Evolutionary conservation across 2,888 invertebrate species (phyloP), one percentile per base, ranked within the genome.

Genomic region (Byasa hedistus): DNA sequence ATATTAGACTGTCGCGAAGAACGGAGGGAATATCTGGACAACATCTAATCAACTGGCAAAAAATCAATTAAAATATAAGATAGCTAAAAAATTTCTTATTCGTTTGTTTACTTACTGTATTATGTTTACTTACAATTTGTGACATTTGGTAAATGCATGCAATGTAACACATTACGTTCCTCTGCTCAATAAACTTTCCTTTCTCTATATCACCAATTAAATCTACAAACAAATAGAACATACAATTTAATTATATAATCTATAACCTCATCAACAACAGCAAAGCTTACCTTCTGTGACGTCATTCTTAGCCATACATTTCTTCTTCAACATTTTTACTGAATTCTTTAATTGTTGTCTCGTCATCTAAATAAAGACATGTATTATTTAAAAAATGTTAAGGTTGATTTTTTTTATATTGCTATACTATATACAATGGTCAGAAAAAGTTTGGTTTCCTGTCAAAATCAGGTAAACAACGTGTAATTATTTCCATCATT

Each of bases 341-440:
- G 94, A 91, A 57, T 94, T 92, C 74, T 92, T 92, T 80, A 95
- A 77, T 78, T 95, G 95, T 23, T 93, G 93, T 70, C 84, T 82
- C 17, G 87, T 77, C 85, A 91, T 83, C 91, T 90, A 74, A 17
- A 78, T 68, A 51, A 21, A 48, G 3, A 24, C n/a, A 15, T 21
- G 10, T 21, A 10, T 21, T 51, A 51, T 22, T 22, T 22, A 22
- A 52, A 52, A 22, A 22, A 12, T 22, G 48, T 48, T 2, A n/a
- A 48, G 4, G 3, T 19, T 19, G 5, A 19, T 48, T 19, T 7
- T 48, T n/a, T 48, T 48, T 19, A n/a, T n/a, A n/a, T n/a, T n/a
- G n/a, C n/a, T n/a, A n/a, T n/a, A n/a, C n/a, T n/a, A n/a, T n/a
- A n/a, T n/a, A n/a, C n/a, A n/a, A n/a, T n/a, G n/a, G n/a, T n/a